A percentile compares a stretch with the other conserved stretches of the same genome.
Conservation (phyloP, 2,888 invertebrate species). For the Sicus ferrugineus region DNA sequence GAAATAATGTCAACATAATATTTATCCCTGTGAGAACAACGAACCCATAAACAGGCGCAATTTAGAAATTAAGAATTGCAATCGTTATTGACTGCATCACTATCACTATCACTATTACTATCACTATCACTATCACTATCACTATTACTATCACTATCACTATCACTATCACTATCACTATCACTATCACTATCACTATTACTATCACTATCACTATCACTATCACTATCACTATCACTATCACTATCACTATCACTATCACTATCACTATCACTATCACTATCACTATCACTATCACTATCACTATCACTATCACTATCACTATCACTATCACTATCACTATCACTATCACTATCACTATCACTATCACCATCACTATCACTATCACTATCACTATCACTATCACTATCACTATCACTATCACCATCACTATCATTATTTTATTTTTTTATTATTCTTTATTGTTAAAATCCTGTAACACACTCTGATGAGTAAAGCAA, state of each 20-base stretch:
- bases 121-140: not conserved
- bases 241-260: not conserved
- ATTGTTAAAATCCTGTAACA: too few species aligned
- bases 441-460: too few species aligned
- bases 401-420: not conserved
- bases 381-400: not conserved
- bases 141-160: not conserved
- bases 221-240: not conserved
- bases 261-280: not conserved
- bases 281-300: constrained; percentile 1
- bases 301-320: not conserved
- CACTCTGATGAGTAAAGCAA: too few species aligned
- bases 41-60: too few species aligned
- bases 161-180: not conserved
- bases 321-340: not conserved
- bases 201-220: not conserved
- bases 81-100: too few species aligned
- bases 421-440: not conserved
- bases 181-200: not conserved
- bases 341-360: not conserved
- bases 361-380: not conserved
- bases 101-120: not conserved
- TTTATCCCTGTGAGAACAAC: too few species aligned
- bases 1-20: not conserved
- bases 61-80: too few species aligned